phyloP scores from a whole-genome alignment of 1,140 invertebrate genomes.

The Atta texana region DNA sequence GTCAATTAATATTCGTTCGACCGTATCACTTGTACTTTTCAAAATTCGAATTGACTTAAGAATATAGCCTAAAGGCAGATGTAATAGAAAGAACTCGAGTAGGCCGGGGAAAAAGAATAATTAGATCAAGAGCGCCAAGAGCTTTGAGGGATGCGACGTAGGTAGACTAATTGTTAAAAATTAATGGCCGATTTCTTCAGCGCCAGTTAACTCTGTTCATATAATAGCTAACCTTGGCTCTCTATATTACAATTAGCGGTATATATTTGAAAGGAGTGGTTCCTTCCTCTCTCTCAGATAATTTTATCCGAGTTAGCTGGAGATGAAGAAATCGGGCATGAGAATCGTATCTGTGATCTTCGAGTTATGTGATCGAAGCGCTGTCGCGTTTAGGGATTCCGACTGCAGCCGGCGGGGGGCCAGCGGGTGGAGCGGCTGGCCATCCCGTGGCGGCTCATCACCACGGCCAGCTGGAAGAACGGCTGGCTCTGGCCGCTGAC shows the following conservation, averaged over 20 bases:
- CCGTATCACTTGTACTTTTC: slow-evolving; percentile 37
- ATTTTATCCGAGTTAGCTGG: slow-evolving; percentile 48
- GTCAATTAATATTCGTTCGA: slow-evolving; percentile 31
- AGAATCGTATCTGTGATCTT: slow-evolving; percentile 55
- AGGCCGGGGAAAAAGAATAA: slow-evolving; percentile 28
- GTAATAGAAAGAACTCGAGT: slow-evolving; percentile 21
- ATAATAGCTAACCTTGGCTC: slow-evolving; percentile 41
- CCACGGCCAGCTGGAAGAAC: slow-evolving; percentile 89
- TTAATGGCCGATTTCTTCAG: slow-evolving; percentile 59
- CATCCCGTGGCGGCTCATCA: slow-evolving; percentile 85
- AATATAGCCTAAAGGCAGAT: not conserved
- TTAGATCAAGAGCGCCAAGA: slow-evolving; percentile 52
- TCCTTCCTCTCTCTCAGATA: slow-evolving; percentile 27
- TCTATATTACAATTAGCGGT: slow-evolving; percentile 1
- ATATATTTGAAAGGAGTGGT: slow-evolving; percentile 8
- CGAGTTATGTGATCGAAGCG: slow-evolving; percentile 80
- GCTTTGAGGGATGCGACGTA: slow-evolving; percentile 38
- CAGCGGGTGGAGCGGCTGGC: slow-evolving; percentile 85
- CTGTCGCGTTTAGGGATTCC: slow-evolving; percentile 86
- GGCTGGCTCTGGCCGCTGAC: slow-evolving; percentile 90
- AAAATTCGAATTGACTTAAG: slow-evolving; percentile 42
- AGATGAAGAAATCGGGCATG: slow-evolving; percentile 60
- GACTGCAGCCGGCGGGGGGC: slow-evolving; percentile 85
- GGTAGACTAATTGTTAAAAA: slow-evolving; percentile 41
- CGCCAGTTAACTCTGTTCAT: slow-evolving; percentile 49